Evolutionary conservation across 2,113 vertebrate species (phyloP), one percentile per base, ranked within the genome.

Genomic region (Callorhinus ursinus): DNA sequence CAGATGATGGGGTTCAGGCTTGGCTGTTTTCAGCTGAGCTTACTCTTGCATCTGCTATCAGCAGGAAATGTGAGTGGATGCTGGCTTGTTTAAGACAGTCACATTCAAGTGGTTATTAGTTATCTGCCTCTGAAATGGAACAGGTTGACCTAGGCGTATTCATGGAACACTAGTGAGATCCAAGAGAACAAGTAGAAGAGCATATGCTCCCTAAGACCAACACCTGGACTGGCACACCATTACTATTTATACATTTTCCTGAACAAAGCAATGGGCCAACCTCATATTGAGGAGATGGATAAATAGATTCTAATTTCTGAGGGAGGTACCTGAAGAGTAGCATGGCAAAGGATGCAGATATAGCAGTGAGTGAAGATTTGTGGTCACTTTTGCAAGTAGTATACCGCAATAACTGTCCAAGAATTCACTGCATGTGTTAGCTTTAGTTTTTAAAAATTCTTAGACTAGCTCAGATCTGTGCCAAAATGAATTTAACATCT

Each of bases 401-500:
- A 49, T 61, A 42, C 14, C 7, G 0, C 14, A 36, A 18, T 57
- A 18, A 3, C 39, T 95, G 83, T 46, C 79, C 22, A 90, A 39
- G 18, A 65, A 69, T 95, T 87, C 55, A 76, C 14, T 71, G 51
- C 76, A 42, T 67, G 7, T 72, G 5, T 24, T 81, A 53, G 21
- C 4, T 86, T 97, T 93, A 14, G 6, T 7, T 67, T 61, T 79
- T 74, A 12, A 36, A 51, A 84, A 71, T 80, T 42, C 12, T 93
- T 83, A 42, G 26, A 22, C 42, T 87, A 95, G 22, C 12, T 82
- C 1, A n/a, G 39, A 69, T 7, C 13, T 84, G 26, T 74, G 26
- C 51, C 61, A 72, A 61, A 93, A 82, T 67, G 65, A n/a, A 77
- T 28, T 95, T 93, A 96, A 88, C 42, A 82, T 77, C 46, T 39